Percentiles rank a stretch among this genome's conserved stretches.
Conservation (phyloP, 2,113 vertebrate species). For the Ibidorhyncha struthersii region DNA sequence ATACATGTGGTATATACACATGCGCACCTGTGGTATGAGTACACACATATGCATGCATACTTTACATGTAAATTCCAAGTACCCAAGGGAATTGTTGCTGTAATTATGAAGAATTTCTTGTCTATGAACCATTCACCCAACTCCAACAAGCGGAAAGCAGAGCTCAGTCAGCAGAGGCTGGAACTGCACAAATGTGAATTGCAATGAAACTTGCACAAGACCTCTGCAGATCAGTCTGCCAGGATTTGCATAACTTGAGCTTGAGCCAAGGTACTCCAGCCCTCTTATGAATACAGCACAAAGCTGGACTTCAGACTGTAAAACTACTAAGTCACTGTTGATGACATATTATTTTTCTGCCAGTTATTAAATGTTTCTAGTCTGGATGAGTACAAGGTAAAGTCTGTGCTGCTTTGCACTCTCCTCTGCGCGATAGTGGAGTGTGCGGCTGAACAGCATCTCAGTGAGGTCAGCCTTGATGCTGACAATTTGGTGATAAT, state of each 20-base stretch:
- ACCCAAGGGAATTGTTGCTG: neutral
- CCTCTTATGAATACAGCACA: neutral
- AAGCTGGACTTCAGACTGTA: neutral
- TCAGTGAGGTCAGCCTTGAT: neutral
- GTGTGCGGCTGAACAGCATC: neutral
- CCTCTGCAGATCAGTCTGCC: neutral
- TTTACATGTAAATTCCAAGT: neutral
- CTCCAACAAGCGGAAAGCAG: neutral
- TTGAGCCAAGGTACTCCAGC: neutral
- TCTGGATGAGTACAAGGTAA: neutral
- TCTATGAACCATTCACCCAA: neutral
- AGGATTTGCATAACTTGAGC: neutral
- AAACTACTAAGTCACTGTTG: neutral
- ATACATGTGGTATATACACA: accelerated
- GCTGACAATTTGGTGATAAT: no score
- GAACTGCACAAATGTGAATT: no score
- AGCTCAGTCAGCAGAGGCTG: neutral
- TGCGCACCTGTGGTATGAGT: neutral
- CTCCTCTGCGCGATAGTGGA: accelerated
- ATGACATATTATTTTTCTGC: neutral
- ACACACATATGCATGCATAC: no score
- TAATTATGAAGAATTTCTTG: neutral
- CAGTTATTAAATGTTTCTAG: neutral
- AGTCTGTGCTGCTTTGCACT: neutral
- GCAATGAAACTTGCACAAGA: neutral